Evolutionary conservation across 1,140 invertebrate genomes (phyloP), one percentile per base, ranked within the genome.

Genomic region (Drosophila virilis): DNA sequence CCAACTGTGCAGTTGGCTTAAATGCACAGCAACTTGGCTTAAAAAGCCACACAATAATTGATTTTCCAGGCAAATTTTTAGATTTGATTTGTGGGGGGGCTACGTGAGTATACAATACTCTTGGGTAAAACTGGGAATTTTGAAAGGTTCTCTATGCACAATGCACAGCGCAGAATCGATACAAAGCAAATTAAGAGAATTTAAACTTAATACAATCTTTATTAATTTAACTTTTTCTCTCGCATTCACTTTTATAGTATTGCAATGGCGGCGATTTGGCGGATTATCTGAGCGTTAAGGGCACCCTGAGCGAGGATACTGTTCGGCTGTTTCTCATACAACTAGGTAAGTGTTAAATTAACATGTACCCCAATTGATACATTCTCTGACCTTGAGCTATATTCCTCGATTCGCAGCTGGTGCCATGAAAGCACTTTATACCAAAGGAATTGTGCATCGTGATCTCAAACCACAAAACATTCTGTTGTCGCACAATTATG

Each of bases 391-490:
- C 5, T n/a, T 60, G 7, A 37, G 12, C 22, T n/a, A 12, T 40
- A 32, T 2, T 38, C 4, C 4, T 10, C 37, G 22, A 51, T 0
- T 61, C 93, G 32, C 76, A 97, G 98, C 98, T 77, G 97, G 96
- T 88, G 99, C 98, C 38, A 98, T 99, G 97, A 96, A 97, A 92
- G 98, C 98, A 13, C 94, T 99, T 69, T 96, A 98, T 93, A 96
- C 95, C 67, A 99, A 99, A 94, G 98, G 98, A 85, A 98, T 99
- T 90, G 98, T 99, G 52, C 99, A 99, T 93, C 94, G 99, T 86
- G 99, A 99, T 94, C 94, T 99, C 81, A 99, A 99, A 93, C 98
- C 98, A 70, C 98, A 99, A 93, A 99, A 99, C 93, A 99, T 99
- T 90, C 94, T 99, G 57, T 93, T 99, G 50, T 97, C 97, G 92